Evolutionary conservation across 2,797 vertebrate genomes (phyloP).

Genomic region (Cryptoblepharus egeriae): DNA sequence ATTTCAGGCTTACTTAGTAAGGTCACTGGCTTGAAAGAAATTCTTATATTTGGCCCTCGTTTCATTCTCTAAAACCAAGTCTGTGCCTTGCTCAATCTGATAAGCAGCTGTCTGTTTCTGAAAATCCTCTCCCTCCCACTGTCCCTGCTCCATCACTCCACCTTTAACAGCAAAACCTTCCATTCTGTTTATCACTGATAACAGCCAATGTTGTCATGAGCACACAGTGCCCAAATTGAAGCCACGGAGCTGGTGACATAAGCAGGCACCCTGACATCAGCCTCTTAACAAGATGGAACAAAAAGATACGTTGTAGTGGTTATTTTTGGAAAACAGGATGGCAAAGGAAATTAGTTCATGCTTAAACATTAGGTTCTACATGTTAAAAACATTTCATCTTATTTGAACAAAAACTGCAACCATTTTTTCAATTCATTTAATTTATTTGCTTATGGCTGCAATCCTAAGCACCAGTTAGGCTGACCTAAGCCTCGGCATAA

Average conservation of each 20-base stretch:
- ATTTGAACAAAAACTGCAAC: constrained; percentile 2
- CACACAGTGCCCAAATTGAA: constrained; percentile 35
- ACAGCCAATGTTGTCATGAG: constrained; percentile 22
- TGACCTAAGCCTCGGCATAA: too few species aligned
- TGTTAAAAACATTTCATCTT: constrained; percentile 8
- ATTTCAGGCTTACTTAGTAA: not conserved
- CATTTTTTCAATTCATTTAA: not conserved
- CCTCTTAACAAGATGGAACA: constrained; percentile 31
- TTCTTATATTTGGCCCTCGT: constrained; percentile 3
- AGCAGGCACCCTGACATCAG: constrained; percentile 24
- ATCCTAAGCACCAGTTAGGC: too few species aligned
- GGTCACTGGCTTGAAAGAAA: constrained; percentile 17
- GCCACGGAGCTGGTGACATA: constrained; percentile 26
- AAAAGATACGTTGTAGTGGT: not conserved
- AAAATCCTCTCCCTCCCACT: constrained; percentile 14
- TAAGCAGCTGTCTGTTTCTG: constrained; percentile 23
- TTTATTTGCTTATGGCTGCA: too few species aligned
- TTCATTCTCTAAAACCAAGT: constrained; percentile 14
- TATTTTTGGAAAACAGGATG: constrained; percentile 29
- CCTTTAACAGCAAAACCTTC: constrained; percentile 26
- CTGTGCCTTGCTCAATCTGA: constrained; percentile 23
- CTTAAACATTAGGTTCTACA: constrained; percentile 7
- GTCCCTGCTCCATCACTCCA: not conserved
- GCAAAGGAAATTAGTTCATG: constrained; percentile 22
- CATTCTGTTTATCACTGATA: constrained; percentile 40